A percentile compares a stretch with the other conserved stretches of the same genome.
These are phyloP conservation scores for Mormyrus iriodes DNA, from an alignment of 2,113 vertebrate species.

Conservation along the genomic window DNA sequence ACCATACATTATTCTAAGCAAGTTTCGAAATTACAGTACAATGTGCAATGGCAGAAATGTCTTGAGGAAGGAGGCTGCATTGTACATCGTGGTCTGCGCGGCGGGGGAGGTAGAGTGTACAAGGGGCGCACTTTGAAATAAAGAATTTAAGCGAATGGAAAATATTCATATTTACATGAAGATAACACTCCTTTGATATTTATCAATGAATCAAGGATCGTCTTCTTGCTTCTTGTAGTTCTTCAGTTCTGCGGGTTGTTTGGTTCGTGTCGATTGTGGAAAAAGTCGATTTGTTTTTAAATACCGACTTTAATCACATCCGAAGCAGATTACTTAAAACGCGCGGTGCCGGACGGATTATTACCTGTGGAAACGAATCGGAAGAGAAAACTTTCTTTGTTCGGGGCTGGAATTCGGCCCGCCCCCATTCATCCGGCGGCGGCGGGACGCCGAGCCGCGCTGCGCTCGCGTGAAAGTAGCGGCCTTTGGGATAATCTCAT, in stretches of 20 bases:
- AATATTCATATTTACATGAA: neutral
- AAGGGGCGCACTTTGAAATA: neutral
- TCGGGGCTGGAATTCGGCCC: slow-evolving; percentile 42
- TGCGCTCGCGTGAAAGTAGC: neutral
- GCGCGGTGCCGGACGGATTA: neutral
- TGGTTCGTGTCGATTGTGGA: neutral
- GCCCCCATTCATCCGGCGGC: slow-evolving; percentile 39
- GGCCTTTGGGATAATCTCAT: neutral
- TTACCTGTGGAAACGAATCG: slow-evolving; percentile 7
- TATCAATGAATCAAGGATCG: neutral
- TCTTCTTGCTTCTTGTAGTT: neutral
- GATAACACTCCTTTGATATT: neutral
- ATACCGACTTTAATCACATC: neutral
- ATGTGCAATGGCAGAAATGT: neutral
- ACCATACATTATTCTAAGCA: neutral
- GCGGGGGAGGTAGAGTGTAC: neutral
- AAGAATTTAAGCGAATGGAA: neutral
- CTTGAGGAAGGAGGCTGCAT: neutral
- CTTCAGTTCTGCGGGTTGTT: neutral
- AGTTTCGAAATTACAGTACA: slow-evolving; percentile 10
- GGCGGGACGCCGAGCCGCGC: neutral
- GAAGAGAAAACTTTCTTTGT: slow-evolving; percentile 45
- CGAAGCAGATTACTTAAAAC: neutral
- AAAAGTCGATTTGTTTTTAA: neutral
- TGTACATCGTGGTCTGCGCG: neutral